phyloP scores from a whole-genome alignment of 2,888 invertebrate genomes.

The Laothoe populi region DNA sequence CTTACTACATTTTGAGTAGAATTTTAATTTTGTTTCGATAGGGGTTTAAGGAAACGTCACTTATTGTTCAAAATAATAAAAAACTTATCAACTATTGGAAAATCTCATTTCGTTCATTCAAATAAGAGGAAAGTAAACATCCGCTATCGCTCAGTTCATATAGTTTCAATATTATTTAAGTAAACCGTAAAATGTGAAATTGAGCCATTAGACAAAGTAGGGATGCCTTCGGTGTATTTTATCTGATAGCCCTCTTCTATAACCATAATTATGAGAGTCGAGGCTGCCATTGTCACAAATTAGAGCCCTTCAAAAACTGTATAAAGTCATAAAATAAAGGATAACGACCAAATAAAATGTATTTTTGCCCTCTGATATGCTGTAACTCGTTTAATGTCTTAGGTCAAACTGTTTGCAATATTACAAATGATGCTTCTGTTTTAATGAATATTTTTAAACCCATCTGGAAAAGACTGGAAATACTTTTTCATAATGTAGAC shows the following conservation, averaged over 20 bases:
- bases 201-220: constrained; percentile 28
- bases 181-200: constrained; percentile 28
- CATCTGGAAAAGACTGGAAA: no score
- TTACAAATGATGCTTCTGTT: no score
- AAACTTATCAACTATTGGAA: no score
- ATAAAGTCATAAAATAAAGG: constrained; percentile 2
- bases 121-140: background rate
- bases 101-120: background rate
- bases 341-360: background rate
- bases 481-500: no score
- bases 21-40: no score
- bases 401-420: no score
- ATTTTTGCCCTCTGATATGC: no score
- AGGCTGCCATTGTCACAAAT: constrained; percentile 18
- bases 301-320: constrained; percentile 12
- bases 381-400: no score
- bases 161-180: constrained; percentile 5
- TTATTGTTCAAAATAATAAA: no score
- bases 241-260: constrained; percentile 18
- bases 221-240: constrained; percentile 22
- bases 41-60: no score
- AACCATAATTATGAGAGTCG: constrained; percentile 22
- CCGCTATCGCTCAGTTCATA: background rate
- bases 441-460: no score
- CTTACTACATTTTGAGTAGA: no score